Conservation (phyloP, 23 tunicate species). For the Trididemnum miniatum region DNA sequence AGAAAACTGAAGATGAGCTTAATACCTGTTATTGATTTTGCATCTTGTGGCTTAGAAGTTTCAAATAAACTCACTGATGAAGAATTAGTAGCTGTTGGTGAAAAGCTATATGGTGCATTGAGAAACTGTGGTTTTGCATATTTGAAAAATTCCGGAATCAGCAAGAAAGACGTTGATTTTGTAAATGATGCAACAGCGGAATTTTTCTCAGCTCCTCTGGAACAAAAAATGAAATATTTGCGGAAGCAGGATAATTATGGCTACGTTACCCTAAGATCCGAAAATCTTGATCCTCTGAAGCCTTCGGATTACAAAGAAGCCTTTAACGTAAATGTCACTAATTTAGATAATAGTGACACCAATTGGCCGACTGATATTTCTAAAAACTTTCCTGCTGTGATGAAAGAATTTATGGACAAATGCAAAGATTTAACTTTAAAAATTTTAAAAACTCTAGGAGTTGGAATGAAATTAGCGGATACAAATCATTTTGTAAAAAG, state of each 20-base stretch:
- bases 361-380: slow-evolving; percentile 61
- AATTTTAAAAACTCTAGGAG: slow-evolving; percentile 41
- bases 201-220: slow-evolving; percentile 22
- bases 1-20: neutral
- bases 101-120: slow-evolving; percentile 5
- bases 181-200: slow-evolving; percentile 22
- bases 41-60: neutral
- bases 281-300: slow-evolving; percentile 34
- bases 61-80: neutral
- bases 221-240: slow-evolving; percentile 27
- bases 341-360: neutral
- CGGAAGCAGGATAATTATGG: slow-evolving; percentile 35
- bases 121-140: slow-evolving; percentile 30
- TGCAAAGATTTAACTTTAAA: slow-evolving; percentile 30
- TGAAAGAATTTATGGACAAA: slow-evolving; percentile 29
- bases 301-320: slow-evolving; percentile 64
- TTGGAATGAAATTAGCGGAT: slow-evolving; percentile 66
- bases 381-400: slow-evolving; percentile 2
- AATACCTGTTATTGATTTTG: slow-evolving; percentile 28
- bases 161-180: neutral
- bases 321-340: slow-evolving; percentile 30
- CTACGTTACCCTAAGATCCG: slow-evolving; percentile 24
- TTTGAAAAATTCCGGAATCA: slow-evolving; percentile 36
- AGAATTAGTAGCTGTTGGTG: neutral
- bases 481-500: slow-evolving; percentile 31